Evolutionary conservation across 2,113 vertebrate species (phyloP).

Genomic region (Eulacestoma nigropectus): DNA sequence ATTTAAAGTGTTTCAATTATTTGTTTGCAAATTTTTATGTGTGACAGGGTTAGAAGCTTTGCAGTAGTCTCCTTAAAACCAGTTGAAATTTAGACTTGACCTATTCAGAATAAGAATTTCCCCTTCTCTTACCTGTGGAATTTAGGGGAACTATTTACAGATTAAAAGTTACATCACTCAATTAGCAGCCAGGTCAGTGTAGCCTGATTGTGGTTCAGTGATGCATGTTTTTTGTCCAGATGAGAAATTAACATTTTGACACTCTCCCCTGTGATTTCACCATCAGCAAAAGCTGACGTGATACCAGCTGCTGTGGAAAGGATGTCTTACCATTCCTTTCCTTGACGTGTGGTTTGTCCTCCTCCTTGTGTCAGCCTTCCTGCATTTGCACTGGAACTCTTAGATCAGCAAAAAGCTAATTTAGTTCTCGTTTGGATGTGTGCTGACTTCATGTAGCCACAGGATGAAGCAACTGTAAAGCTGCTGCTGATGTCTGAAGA

Average conservation of each 20-base stretch:
- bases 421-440: neutral
- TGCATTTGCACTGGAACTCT: neutral
- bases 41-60: neutral
- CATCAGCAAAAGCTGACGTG: neutral
- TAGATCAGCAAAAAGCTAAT: neutral
- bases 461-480: neutral
- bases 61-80: neutral
- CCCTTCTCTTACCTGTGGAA: neutral
- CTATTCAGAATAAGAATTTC: neutral
- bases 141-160: neutral
- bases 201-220: neutral
- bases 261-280: neutral
- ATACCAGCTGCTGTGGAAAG: neutral
- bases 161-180: neutral
- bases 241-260: neutral
- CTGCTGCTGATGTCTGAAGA: neutral
- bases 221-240: neutral
- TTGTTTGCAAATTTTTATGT: neutral
- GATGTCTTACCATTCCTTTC: neutral
- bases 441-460: neutral
- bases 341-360: neutral
- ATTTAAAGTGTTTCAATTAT: neutral
- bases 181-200: neutral
- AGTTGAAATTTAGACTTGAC: neutral
- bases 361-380: neutral